Conservation (phyloP, 2,113 vertebrate species). For the Cephalopterus ornatus region DNA sequence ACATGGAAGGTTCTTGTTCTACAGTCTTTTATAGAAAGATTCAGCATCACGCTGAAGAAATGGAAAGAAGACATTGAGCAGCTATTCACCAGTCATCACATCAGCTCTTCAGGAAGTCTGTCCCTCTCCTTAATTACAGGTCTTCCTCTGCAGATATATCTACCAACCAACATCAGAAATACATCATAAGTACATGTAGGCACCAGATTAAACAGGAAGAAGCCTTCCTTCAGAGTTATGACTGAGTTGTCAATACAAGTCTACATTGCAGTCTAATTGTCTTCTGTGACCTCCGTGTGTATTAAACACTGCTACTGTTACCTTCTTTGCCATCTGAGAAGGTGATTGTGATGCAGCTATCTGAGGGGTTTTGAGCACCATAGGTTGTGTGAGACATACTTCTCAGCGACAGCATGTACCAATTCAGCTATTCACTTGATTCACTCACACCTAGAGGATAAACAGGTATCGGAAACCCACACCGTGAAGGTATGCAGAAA, state of each 20-base stretch:
- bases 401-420: neutral
- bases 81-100: neutral
- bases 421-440: neutral
- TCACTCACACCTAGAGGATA: neutral
- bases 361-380: neutral
- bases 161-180: neutral
- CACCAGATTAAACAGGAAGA: neutral
- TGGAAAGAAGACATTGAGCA: neutral
- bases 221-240: neutral
- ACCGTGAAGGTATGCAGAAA: neutral
- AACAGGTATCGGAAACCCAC: neutral
- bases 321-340: neutral
- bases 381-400: neutral
- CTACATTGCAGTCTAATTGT: neutral
- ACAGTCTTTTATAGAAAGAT: neutral
- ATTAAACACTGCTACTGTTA: neutral
- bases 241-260: neutral
- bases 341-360: accelerated
- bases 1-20: neutral
- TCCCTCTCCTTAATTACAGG: neutral
- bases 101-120: neutral
- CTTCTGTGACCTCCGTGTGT: accelerated
- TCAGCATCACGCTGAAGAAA: neutral
- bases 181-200: neutral
- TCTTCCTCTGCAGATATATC: neutral